A percentile compares a stretch with the other conserved stretches of the same genome.
Conservation (phyloP, 2,113 vertebrate species). For the Ceyx cyanopectus region DNA sequence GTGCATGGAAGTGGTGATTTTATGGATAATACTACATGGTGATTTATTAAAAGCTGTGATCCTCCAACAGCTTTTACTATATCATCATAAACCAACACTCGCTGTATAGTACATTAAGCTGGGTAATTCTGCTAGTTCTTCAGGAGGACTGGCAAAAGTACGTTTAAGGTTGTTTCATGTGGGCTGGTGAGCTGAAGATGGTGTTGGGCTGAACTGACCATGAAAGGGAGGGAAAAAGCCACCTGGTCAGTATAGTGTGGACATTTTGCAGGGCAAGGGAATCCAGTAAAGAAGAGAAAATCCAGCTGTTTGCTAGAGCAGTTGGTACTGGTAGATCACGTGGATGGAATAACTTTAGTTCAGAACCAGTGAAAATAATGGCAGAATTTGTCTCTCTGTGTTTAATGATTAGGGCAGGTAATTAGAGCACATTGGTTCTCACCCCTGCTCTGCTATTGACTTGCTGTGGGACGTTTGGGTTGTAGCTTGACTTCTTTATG, state of each 20-base stretch:
- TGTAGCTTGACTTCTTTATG: background rate
- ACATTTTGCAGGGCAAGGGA: background rate
- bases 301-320: background rate
- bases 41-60: slow-evolving; percentile 70
- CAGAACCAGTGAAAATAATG: background rate
- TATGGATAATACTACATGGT: slow-evolving; percentile 40
- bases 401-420: background rate
- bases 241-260: background rate
- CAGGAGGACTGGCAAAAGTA: background rate
- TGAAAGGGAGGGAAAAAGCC: background rate
- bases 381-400: background rate
- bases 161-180: background rate
- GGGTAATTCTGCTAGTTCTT: slow-evolving; percentile 30
- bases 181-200: background rate
- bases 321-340: background rate
- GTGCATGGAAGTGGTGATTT: slow-evolving; percentile 27
- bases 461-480: background rate
- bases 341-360: background rate
- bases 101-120: slow-evolving; percentile 47
- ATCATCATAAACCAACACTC: slow-evolving; percentile 48
- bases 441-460: background rate
- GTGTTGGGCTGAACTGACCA: background rate
- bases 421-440: background rate
- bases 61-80: slow-evolving; percentile 53
- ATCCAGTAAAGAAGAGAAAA: accelerated